Evolutionary conservation across 2,888 invertebrate species (phyloP).

Genomic region (Orthosia gothica): DNA sequence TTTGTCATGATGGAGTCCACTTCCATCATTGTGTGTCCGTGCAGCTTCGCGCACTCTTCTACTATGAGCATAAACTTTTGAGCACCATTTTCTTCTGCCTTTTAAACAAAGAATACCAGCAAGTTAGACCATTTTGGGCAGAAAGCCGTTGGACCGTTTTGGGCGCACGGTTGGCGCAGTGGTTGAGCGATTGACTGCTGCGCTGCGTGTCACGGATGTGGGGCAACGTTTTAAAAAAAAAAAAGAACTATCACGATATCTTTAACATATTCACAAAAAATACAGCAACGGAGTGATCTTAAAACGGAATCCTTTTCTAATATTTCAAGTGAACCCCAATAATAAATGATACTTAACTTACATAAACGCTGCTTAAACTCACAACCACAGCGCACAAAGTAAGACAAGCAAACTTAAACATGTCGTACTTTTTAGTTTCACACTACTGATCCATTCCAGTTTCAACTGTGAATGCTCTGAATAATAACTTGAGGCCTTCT

Average conservation of each 20-base stretch:
- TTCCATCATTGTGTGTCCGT: conserved; percentile 10
- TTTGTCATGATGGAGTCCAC: neutral
- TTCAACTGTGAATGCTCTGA: neutral
- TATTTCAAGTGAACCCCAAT: neutral
- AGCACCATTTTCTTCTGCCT: neutral
- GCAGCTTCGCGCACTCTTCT: conserved; percentile 8
- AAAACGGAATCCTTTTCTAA: neutral
- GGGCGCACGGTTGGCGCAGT: too few relatives aligned
- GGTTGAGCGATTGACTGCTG: too few relatives aligned
- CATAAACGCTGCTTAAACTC: conserved; percentile 1
- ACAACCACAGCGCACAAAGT: neutral
- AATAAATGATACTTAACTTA: conserved; percentile 15
- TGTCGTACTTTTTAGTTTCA: neutral
- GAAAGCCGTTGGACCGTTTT: too few relatives aligned
- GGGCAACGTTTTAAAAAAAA: too few relatives aligned
- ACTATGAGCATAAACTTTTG: neutral
- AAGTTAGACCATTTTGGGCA: neutral
- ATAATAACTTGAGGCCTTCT: neutral
- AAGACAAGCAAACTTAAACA: conserved; percentile 9
- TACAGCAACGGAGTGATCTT: neutral
- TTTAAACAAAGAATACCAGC: conserved; percentile 5
- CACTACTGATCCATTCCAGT: neutral
- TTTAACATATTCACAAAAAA: neutral
- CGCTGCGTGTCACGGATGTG: too few relatives aligned
- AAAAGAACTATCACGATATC: neutral